These are phyloP conservation scores for Toxostoma redivivum DNA, from an alignment of 2,113 vertebrate species.

Conservation along the genomic window DNA sequence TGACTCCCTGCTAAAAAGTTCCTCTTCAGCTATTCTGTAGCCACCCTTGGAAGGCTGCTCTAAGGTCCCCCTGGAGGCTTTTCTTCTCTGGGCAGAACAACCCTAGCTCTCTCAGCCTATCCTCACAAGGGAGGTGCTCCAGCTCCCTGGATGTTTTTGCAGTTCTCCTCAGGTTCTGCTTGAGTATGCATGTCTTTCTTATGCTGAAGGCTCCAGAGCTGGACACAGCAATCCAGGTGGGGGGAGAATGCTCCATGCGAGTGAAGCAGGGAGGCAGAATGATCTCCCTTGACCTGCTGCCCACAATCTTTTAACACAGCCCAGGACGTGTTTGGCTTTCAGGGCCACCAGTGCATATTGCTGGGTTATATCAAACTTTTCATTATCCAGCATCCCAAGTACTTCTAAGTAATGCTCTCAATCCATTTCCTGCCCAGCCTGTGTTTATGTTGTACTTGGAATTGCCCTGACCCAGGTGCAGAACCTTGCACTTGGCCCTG, in stretches of 20 bases:
- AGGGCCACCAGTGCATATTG: fast-evolving
- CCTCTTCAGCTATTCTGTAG: not conserved
- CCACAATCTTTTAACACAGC: not conserved
- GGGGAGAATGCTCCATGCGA: not conserved
- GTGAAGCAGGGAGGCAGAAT: not conserved
- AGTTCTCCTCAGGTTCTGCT: not conserved
- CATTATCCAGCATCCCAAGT: not conserved
- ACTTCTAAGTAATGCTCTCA: not conserved
- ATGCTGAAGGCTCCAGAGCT: not conserved
- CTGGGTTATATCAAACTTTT: not conserved
- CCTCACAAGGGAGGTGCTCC: not conserved
- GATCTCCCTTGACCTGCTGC: not conserved
- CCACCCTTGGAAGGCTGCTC: not conserved
- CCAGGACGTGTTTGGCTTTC: not conserved
- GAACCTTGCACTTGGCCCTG: not conserved
- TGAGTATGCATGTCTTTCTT: not conserved
- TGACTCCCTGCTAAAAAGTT: not conserved
- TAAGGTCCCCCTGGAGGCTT: not conserved
- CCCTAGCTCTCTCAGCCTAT: not conserved
- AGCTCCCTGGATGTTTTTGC: not conserved
- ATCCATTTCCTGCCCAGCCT: not conserved
- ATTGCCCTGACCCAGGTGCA: not conserved
- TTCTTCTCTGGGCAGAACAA: not conserved
- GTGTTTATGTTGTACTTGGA: not conserved
- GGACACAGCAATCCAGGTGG: not conserved